Evolutionary conservation across 2,888 invertebrate species (phyloP).

Genomic region (Agriopis leucophaearia): DNA sequence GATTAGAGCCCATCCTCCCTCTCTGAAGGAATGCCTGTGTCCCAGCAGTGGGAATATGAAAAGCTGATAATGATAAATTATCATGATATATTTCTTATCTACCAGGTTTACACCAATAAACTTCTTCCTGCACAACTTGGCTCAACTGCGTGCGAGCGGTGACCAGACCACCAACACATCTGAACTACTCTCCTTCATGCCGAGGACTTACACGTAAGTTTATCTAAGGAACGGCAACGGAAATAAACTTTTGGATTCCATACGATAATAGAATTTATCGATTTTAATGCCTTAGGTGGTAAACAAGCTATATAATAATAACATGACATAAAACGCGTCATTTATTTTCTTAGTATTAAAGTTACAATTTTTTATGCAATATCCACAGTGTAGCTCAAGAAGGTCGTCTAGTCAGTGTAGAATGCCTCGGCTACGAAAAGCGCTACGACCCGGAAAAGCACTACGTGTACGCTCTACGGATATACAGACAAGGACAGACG

Average conservation of each 20-base stretch:
- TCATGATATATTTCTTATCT: neutral
- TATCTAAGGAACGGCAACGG: neutral
- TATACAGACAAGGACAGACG: conserved; percentile 94
- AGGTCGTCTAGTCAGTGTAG: conserved; percentile 94
- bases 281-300: no score
- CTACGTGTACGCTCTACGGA: conserved; percentile 96
- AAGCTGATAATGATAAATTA: neutral
- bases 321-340: no score
- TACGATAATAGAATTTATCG: no score
- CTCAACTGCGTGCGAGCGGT: conserved; percentile 96
- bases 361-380: neutral
- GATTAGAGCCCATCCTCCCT: no score
- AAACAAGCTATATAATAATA: no score
- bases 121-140: conserved; percentile 98
- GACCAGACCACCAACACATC: conserved; percentile 91
- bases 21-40: no score
- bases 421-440: conserved; percentile 96
- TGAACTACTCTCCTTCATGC: conserved; percentile 96
- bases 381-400: conserved; percentile 92
- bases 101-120: conserved; percentile 96
- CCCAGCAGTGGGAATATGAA: no score
- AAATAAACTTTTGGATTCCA: no score
- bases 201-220: conserved; percentile 96
- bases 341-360: neutral
- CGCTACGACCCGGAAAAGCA: conserved; percentile 98